Conservation (phyloP, 2,888 invertebrate species). For the Pyrocoelia pectoralis region DNA sequence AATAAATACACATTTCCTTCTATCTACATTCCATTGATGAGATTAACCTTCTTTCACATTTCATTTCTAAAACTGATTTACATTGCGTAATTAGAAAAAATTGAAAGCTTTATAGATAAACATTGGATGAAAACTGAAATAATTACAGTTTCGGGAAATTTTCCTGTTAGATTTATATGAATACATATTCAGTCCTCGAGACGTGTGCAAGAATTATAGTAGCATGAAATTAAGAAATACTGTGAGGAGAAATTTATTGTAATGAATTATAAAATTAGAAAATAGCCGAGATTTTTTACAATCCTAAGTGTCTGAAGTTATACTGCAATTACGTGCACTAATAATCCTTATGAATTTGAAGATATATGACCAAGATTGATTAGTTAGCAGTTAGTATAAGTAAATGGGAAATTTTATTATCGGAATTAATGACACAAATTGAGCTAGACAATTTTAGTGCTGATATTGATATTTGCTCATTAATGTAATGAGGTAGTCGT, state of each 20-base stretch:
- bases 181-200: background rate
- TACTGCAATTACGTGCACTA: background rate
- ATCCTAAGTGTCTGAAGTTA: background rate
- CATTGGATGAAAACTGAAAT: background rate
- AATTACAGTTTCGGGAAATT: conserved; percentile 1
- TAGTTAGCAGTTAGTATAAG: too few species aligned
- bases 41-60: conserved; percentile 7
- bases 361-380: too few species aligned
- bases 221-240: conserved; percentile 11
- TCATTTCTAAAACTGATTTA: background rate
- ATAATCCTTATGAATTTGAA: background rate
- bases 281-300: background rate
- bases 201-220: conserved; percentile 8
- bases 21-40: background rate
- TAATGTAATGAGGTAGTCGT: too few species aligned
- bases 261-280: conserved; percentile 9
- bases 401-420: too few species aligned
- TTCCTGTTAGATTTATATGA: background rate
- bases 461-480: too few species aligned
- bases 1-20: too few species aligned
- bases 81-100: background rate
- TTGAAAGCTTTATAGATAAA: too few species aligned
- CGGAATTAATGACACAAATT: too few species aligned
- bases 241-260: conserved; percentile 9
- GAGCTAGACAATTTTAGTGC: too few species aligned